These are phyloP conservation scores for Chaenogobius annularis DNA, from an alignment of 2,113 vertebrate genomes.

Conservation along the genomic window DNA sequence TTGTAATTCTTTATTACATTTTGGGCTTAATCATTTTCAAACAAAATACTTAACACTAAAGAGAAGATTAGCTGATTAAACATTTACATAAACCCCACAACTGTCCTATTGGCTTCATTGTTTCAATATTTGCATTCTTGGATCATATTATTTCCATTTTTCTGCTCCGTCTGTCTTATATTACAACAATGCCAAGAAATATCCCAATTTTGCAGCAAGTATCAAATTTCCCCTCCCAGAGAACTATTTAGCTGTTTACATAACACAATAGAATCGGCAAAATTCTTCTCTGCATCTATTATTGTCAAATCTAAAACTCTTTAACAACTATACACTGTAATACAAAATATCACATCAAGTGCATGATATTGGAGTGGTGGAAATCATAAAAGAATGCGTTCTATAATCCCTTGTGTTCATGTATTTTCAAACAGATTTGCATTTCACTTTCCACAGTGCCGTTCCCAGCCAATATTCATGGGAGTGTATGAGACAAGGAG, in stretches of 20 bases:
- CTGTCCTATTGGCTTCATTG: constrained; percentile 1
- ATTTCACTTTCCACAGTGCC: not conserved
- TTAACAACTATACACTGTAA: not conserved
- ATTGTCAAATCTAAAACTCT: not conserved
- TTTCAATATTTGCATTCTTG: not conserved
- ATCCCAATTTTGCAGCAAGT: not conserved
- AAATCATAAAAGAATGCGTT: not conserved
- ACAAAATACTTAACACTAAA: not conserved
- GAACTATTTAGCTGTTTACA: not conserved
- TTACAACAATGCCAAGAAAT: not conserved
- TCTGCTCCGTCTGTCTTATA: not conserved
- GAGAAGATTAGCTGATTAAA: constrained; percentile 14
- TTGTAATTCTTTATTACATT: not conserved
- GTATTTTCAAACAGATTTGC: not conserved
- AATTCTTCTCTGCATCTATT: not conserved
- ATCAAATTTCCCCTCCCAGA: not conserved
- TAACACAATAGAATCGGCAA: not conserved
- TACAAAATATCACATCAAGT: not conserved
- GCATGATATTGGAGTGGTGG: not conserved
- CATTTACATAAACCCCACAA: constrained; percentile 24
- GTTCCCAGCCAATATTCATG: constrained; percentile 7
- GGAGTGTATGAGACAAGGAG: not conserved
- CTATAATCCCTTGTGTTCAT: not conserved
- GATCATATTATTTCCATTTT: not conserved
- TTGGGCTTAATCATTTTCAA: constrained; percentile 7